phyloP scores from a whole-genome alignment of 2,888 invertebrate species.

The Mycogona germanica region DNA sequence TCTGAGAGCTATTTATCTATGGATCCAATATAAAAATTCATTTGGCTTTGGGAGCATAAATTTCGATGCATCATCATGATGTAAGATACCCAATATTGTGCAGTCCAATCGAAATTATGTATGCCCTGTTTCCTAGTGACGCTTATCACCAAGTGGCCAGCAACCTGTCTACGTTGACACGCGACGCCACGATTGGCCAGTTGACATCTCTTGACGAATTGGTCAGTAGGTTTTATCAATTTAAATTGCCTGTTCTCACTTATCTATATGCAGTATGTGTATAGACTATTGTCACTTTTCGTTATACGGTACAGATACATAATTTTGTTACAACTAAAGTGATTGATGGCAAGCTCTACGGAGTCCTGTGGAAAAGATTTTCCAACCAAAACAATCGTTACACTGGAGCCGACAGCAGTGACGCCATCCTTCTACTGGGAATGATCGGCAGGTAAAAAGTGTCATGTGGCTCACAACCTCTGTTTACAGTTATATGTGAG shows the following conservation, averaged over 20 bases:
- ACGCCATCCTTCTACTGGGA: conserved; percentile 60
- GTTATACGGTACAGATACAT: conserved; percentile 39
- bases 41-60: too few relatives aligned
- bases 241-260: neutral
- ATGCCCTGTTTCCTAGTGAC: neutral
- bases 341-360: conserved; percentile 33
- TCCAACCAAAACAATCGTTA: conserved; percentile 52
- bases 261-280: too few relatives aligned
- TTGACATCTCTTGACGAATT: conserved; percentile 48
- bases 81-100: too few relatives aligned
- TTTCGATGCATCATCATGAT: too few relatives aligned
- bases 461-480: neutral
- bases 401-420: conserved; percentile 56
- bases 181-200: conserved; percentile 45
- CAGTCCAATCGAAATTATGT: neutral
- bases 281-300: conserved; percentile 1
- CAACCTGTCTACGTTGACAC: conserved; percentile 45
- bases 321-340: conserved; percentile 48
- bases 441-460: conserved; percentile 50
- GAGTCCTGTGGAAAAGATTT: conserved; percentile 76
- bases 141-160: conserved; percentile 38
- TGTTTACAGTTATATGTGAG: conserved; percentile 13
- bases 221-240: conserved; percentile 26
- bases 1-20: too few relatives aligned
- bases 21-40: too few relatives aligned